These are phyloP conservation scores for Oryzias melastigma DNA, from an alignment of 2,113 vertebrate species.

Conservation along the genomic window DNA sequence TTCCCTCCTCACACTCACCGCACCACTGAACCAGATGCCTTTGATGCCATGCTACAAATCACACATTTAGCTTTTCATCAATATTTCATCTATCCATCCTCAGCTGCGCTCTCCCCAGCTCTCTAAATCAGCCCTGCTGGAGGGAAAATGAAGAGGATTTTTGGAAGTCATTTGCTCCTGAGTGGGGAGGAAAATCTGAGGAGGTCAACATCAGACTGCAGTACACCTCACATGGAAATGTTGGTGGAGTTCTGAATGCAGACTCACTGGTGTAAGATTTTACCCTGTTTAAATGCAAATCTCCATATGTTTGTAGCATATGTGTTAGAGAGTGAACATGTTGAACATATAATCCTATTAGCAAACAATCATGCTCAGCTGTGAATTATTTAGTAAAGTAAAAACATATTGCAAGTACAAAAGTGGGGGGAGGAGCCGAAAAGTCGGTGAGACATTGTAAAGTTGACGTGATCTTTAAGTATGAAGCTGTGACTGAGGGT, in stretches of 20 bases:
- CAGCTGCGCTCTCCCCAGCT: constrained; percentile 36
- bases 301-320: too few species aligned
- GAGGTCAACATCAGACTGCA: not conserved
- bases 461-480: too few species aligned
- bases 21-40: constrained; percentile 53
- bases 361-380: too few species aligned
- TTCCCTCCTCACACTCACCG: constrained; percentile 19
- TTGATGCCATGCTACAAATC: constrained; percentile 73
- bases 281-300: too few species aligned
- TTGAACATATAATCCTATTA: too few species aligned
- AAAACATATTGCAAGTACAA: too few species aligned
- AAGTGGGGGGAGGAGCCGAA: too few species aligned
- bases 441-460: too few species aligned
- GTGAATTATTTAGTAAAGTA: too few species aligned
- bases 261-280: too few species aligned
- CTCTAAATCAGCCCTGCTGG: constrained; percentile 58
- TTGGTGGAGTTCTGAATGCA: not conserved
- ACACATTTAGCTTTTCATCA: constrained; percentile 78
- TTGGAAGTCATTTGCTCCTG: constrained; percentile 38
- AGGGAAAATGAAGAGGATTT: constrained; percentile 18
- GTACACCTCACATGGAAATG: not conserved
- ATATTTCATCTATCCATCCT: constrained; percentile 74
- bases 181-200: constrained; percentile 16
- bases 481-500: too few species aligned
- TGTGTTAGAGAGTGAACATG: too few species aligned